Evolutionary conservation across 2,888 invertebrate species (phyloP).

Genomic region (Polymixis lichenea): DNA sequence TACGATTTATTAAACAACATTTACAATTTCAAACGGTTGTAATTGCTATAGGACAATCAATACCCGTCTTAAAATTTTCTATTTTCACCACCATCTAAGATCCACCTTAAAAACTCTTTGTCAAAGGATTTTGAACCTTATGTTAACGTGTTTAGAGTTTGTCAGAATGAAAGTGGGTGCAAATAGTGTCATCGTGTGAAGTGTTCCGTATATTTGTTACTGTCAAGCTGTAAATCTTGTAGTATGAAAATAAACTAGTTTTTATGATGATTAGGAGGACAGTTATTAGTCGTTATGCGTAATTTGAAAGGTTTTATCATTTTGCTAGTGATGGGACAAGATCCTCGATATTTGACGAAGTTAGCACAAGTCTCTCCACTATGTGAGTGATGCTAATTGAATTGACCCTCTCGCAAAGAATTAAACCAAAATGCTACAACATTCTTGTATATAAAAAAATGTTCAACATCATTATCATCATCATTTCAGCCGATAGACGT

Average conservation of each 20-base stretch:
- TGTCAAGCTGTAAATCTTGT: slow-evolving; percentile 65
- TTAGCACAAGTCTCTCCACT: not conserved
- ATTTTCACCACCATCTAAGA: slow-evolving; percentile 19
- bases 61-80: slow-evolving; percentile 68
- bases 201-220: slow-evolving; percentile 65
- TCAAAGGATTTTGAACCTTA: slow-evolving; percentile 31
- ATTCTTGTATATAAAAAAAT: too few species aligned
- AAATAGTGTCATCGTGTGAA: slow-evolving; percentile 14
- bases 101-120: not conserved
- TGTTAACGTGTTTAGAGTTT: not conserved
- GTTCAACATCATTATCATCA: too few species aligned
- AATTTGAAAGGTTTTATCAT: slow-evolving; percentile 30
- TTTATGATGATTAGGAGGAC: slow-evolving; percentile 44
- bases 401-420: too few species aligned
- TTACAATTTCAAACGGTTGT: slow-evolving; percentile 69
- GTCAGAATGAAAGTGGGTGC: not conserved
- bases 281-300: slow-evolving; percentile 38
- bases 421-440: too few species aligned
- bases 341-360: not conserved
- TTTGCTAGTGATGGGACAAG: slow-evolving; percentile 18
- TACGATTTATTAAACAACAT: slow-evolving; percentile 73
- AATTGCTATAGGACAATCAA: slow-evolving; percentile 74
- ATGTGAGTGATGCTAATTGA: too few species aligned
- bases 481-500: too few species aligned
- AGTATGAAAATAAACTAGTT: slow-evolving; percentile 64